A percentile compares a stretch with the other conserved stretches of the same genome.
phyloP scores from a whole-genome alignment of 1,140 invertebrate genomes.

The Hyles vespertilio region DNA sequence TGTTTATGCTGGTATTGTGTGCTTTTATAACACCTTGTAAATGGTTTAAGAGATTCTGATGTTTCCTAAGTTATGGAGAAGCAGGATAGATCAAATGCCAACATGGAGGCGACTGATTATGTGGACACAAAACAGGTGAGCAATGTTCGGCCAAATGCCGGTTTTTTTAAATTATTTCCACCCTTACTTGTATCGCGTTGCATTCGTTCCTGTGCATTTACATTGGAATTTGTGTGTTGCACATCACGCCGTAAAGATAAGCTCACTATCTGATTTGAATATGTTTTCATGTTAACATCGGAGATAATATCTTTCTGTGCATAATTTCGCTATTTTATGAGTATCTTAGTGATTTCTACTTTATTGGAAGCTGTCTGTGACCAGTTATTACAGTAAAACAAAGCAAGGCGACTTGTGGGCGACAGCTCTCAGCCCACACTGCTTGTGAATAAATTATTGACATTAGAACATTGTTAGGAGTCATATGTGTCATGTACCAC shows the following conservation, averaged over 20 bases:
- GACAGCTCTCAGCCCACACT: constrained; percentile 60
- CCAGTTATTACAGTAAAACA: constrained; percentile 13
- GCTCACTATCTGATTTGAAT: constrained; percentile 7
- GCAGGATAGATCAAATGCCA: constrained; percentile 65
- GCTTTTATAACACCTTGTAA: constrained; percentile 46
- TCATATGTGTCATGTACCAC: constrained; percentile 51
- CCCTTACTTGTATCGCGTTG: constrained; percentile 18
- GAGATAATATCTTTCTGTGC: no score
- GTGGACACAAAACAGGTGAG: constrained; percentile 72
- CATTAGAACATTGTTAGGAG: constrained; percentile 65
- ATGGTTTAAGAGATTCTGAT: constrained; percentile 68
- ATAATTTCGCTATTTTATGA: no score
- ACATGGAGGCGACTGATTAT: constrained; percentile 70
- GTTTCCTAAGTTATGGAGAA: constrained; percentile 69
- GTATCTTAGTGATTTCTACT: no score
- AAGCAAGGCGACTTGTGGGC: constrained; percentile 66
- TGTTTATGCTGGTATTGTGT: constrained; percentile 62
- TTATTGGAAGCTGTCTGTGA: no score
- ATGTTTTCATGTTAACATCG: constrained; percentile 4
- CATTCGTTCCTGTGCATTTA: constrained; percentile 25
- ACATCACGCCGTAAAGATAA: background rate
- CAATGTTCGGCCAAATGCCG: constrained; percentile 48
- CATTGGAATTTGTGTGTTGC: constrained; percentile 16
- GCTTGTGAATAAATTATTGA: constrained; percentile 66
- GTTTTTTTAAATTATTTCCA: constrained; percentile 44